Evolutionary conservation across 2,888 invertebrate genomes (phyloP), one percentile per base, ranked within the genome.

Genomic region (Phoronis australis): DNA sequence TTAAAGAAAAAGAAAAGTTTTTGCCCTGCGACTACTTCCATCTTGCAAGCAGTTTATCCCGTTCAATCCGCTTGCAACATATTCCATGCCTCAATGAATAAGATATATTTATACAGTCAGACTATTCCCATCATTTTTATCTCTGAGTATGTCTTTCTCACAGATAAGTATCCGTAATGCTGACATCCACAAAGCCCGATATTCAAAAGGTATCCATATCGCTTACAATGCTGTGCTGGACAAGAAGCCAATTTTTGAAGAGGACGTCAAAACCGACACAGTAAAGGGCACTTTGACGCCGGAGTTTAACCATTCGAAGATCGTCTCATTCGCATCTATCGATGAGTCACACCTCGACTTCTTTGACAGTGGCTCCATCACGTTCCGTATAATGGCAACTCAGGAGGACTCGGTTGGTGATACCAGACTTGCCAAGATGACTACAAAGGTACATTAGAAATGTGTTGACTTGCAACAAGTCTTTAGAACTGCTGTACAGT

Each of bases 331-430:
- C 45, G 50, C 57, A 21, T 60, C 59, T 23, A 57, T 75, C 20
- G 65, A 60, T 9, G 60, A 67, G 50, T 70, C 74, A n/a, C 74
- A 74, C 57, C 59, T 77, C 25, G 68, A 70, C 20, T 77, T 70
- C 58, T 77, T 77, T 54, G 71, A 73, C 42, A 55, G 55, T 21
- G 70, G 73, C 21, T 70, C 67, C 57, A 69, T 77, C 42, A 75
- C 74, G 12, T 74, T 77, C 56, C 53, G 65, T 43, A 60, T 77
- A 3, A 75, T 71, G 52, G 76, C 70, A 1, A 60, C 62, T n/a
- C 77, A 77, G 51, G 75, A 75, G 42, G 77, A 77, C 47, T 53
- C 61, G 0, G 47, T 56, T 6, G 60, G 64, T 9, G 69, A 75
- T 48, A 57, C 64, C 12, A 71, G 69, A 48, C 64, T 75, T 4